Evolutionary conservation across 2,888 invertebrate genomes (phyloP), one percentile per base, ranked within the genome.

Genomic region (Phytoseiulus persimilis): DNA sequence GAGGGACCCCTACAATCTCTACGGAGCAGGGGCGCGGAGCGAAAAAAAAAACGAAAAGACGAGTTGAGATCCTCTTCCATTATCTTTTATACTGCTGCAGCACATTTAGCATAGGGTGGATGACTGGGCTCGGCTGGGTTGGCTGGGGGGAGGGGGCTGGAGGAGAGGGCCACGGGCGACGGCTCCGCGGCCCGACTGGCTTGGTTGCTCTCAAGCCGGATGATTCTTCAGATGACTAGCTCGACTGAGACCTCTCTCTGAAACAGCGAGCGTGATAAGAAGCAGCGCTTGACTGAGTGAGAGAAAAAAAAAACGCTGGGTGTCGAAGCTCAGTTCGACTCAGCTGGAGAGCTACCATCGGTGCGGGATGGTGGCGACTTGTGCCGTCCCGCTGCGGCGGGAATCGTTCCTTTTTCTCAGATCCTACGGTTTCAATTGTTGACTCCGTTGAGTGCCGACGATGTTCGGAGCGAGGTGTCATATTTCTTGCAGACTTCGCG

Each of bases 41-140:
- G n/a, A n/a, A n/a, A n/a, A n/a, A 39, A 65, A 65, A 65, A 65
- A 65, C 65, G 65, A 65, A 65, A 65, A 65, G 65, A 65, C 65
- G 65, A 65, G 65, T 65, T 65, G 65, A 65, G 65, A 65, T 65
- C 65, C 65, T 65, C 65, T 28, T 65, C 65, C 65, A 65, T 65
- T 65, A 65, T 65, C 65, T 65, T 65, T 65, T 65, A 65, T 65
- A 65, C 65, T 65, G 65, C 65, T 65, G 65, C 65, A 65, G 65
- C 65, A 65, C 65, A 65, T 65, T 65, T 65, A 65, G 39, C 39
- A 39, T 39, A 39, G 65, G 65, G 65, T 65, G 65, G 65, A 65
- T 65, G 65, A 65, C 65, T 65, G 5, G 1, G 14, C 65, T 65
- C 65, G 65, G 65, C 65, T 18, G 65, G 18, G 65, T 65, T 6